Evolutionary conservation across 2,113 vertebrate species (phyloP).

Genomic region (Pseudorasbora parva): DNA sequence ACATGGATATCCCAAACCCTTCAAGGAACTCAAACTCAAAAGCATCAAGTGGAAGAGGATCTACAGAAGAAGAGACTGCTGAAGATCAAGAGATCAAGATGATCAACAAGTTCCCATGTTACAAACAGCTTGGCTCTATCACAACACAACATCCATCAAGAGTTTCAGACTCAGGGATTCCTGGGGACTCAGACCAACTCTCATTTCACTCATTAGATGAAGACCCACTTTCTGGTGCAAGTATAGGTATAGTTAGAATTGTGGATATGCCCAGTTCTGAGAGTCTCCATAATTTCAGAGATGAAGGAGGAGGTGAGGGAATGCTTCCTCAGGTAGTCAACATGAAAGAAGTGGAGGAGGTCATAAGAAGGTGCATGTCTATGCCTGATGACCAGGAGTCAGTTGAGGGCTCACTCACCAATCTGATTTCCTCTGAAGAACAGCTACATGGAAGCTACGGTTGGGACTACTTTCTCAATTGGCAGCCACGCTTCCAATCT

Average conservation of each 20-base stretch:
- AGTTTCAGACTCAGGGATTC: conserved; percentile 78
- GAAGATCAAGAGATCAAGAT: conserved; percentile 91
- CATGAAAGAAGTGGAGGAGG: conserved; percentile 66
- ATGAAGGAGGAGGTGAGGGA: conserved; percentile 71
- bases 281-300: conserved; percentile 70
- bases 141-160: conserved; percentile 60
- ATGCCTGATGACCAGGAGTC: conserved; percentile 65
- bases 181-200: conserved; percentile 78
- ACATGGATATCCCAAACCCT: conserved; percentile 63
- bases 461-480: conserved; percentile 83
- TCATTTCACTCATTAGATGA: conserved; percentile 79
- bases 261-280: conserved; percentile 70
- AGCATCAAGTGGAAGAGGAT: conserved; percentile 77
- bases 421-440: conserved; percentile 68
- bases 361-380: conserved; percentile 68
- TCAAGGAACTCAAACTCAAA: conserved; percentile 77
- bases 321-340: conserved; percentile 65
- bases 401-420: conserved; percentile 64
- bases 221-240: conserved; percentile 52
- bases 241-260: conserved; percentile 57
- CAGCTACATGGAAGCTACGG: conserved; percentile 66
- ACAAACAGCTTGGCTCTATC: conserved; percentile 64
- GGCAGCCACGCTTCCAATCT: conserved; percentile 85
- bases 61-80: conserved; percentile 85
- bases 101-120: conserved; percentile 81